Conservation (phyloP, 2,797 vertebrate genomes). For the Neosilurus hyrtlii region DNA sequence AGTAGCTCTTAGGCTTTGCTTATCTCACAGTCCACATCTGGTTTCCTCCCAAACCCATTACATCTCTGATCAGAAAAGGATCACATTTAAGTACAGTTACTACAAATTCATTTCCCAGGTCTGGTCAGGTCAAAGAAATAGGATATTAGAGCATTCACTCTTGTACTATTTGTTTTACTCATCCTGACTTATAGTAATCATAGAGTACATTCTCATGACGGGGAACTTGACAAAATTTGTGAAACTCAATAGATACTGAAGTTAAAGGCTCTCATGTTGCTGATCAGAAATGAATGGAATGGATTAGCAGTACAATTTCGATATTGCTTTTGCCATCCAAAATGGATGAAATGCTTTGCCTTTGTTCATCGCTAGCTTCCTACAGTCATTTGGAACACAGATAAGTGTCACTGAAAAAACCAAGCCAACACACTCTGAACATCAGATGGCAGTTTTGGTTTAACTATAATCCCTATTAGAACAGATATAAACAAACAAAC, state of each 20-base stretch:
- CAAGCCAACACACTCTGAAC: slow-evolving; percentile 40
- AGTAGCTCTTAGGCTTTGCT: slow-evolving; percentile 16
- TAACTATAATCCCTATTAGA: slow-evolving; percentile 23
- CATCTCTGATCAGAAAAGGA: slow-evolving; percentile 27
- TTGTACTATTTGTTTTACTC: background rate
- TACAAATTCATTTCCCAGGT: background rate
- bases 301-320: slow-evolving; percentile 30
- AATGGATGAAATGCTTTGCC: slow-evolving; percentile 42
- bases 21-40: slow-evolving; percentile 18
- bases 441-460: slow-evolving; percentile 53
- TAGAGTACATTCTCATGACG: background rate
- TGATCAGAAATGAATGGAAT: slow-evolving; percentile 31
- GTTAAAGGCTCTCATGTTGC: background rate
- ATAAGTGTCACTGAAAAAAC: slow-evolving; percentile 13
- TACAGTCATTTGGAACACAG: slow-evolving; percentile 30
- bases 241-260: slow-evolving; percentile 4
- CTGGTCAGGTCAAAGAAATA: background rate
- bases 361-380: slow-evolving; percentile 28
- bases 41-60: background rate
- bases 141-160: background rate
- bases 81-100: slow-evolving; percentile 6
- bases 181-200: slow-evolving; percentile 33
- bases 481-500: background rate
- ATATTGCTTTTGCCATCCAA: slow-evolving; percentile 49
- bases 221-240: background rate